Conservation (phyloP, 2,888 invertebrate species). For the Lithosia quadra region DNA sequence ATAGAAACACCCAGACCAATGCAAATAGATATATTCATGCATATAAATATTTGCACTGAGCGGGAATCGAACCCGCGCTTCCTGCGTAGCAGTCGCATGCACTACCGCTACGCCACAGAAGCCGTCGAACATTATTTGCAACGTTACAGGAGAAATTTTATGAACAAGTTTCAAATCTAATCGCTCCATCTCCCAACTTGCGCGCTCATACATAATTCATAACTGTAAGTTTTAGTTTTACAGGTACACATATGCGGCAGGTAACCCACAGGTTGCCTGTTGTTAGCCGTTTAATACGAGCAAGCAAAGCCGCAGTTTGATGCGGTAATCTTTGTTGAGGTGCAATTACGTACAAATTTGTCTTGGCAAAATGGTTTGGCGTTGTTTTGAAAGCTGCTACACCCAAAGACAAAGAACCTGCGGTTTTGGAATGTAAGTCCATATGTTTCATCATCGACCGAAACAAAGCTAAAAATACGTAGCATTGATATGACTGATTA, state of each 20-base stretch:
- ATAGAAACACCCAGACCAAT: too few relatives aligned
- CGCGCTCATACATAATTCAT: constrained; percentile 70
- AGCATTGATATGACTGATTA: too few relatives aligned
- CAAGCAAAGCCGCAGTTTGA: constrained; percentile 55
- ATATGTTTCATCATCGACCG: background rate
- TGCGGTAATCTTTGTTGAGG: constrained; percentile 45
- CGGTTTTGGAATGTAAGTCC: background rate
- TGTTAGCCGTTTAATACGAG: constrained; percentile 64
- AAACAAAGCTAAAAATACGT: background rate
- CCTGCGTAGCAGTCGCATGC: too few relatives aligned
- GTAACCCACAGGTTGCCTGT: constrained; percentile 64
- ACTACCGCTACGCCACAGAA: too few relatives aligned
- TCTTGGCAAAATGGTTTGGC: constrained; percentile 32
- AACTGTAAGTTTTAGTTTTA: constrained; percentile 74
- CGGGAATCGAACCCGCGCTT: too few relatives aligned
- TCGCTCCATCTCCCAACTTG: constrained; percentile 32
- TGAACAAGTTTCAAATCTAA: background rate
- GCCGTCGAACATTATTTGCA: too few relatives aligned
- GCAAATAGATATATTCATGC: too few relatives aligned
- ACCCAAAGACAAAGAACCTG: background rate
- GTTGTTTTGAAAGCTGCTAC: constrained; percentile 21
- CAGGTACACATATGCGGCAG: constrained; percentile 62
- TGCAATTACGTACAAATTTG: constrained; percentile 50
- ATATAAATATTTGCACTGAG: too few relatives aligned
- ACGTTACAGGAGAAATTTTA: background rate